Conservation (phyloP, 2,888 invertebrate genomes). For the Eucriotettix oculatus region DNA sequence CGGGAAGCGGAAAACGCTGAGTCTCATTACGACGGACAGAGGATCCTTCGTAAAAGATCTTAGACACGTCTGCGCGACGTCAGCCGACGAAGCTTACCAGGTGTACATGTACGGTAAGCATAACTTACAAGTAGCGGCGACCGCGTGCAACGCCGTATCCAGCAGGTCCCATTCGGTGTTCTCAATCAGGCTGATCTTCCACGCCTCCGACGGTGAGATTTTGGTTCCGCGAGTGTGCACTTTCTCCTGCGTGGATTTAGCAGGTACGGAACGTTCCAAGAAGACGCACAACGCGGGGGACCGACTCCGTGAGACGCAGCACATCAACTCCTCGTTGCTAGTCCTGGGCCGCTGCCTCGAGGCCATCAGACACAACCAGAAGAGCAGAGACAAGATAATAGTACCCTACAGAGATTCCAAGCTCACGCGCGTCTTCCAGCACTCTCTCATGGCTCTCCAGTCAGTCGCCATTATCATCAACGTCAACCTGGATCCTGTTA, state of each 20-base stretch:
- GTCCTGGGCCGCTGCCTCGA: conserved; percentile 67
- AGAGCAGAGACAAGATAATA: not conserved
- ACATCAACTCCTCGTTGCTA: conserved; percentile 77
- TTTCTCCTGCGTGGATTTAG: conserved; percentile 79
- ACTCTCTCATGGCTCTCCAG: conserved; percentile 54
- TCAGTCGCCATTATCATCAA: conserved; percentile 67
- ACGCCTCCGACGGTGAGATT: not conserved
- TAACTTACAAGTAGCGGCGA: conserved; percentile 58
- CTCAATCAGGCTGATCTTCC: conserved; percentile 44
- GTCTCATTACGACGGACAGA: conserved; percentile 40
- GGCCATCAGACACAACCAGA: conserved; percentile 22
- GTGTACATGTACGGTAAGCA: conserved; percentile 59
- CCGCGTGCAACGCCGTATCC: conserved; percentile 62
- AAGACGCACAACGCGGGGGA: conserved; percentile 57
- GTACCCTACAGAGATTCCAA: conserved; percentile 70
- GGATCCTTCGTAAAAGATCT: conserved; percentile 36
- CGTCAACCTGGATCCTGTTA: conserved; percentile 54
- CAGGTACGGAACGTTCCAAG: conserved; percentile 71
- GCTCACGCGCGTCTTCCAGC: conserved; percentile 68
- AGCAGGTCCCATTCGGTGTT: conserved; percentile 84
- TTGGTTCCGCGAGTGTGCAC: conserved; percentile 34
- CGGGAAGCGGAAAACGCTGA: conserved; percentile 25
- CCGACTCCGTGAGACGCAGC: conserved; percentile 65
- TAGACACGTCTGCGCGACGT: conserved; percentile 43
- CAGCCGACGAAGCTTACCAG: conserved; percentile 63